phyloP scores from a whole-genome alignment of 2,797 vertebrate genomes.

The Channallabes apus region DNA sequence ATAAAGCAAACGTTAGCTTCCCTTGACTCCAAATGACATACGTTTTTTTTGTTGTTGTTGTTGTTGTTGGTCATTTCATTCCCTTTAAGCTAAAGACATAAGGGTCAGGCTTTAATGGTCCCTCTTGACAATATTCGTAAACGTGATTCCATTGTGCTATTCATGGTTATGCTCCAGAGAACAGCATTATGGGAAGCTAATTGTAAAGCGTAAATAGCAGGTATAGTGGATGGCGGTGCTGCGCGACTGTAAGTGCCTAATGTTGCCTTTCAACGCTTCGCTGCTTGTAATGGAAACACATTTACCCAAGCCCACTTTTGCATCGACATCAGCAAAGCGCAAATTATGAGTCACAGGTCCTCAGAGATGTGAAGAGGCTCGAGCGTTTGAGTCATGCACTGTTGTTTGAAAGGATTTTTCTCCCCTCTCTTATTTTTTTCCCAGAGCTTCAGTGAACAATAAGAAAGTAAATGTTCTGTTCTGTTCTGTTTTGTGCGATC shows the following conservation, averaged over 20 bases:
- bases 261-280: constrained; percentile 55
- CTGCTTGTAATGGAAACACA: constrained; percentile 53
- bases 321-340: constrained; percentile 44
- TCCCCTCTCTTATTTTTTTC: neutral
- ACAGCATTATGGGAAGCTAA: constrained; percentile 68
- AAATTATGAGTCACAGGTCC: constrained; percentile 43
- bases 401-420: constrained; percentile 17
- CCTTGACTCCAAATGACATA: neutral
- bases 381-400: constrained; percentile 32
- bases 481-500: neutral
- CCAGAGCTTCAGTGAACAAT: neutral
- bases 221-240: constrained; percentile 65
- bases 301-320: constrained; percentile 40
- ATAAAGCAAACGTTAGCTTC: neutral
- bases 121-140: constrained; percentile 58
- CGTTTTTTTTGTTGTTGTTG: neutral
- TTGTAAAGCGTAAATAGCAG: constrained; percentile 73
- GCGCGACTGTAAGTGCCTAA: constrained; percentile 61
- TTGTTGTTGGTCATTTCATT: neutral
- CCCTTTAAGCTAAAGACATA: neutral
- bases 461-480: neutral
- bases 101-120: neutral
- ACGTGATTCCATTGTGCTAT: constrained; percentile 68
- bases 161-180: constrained; percentile 66
- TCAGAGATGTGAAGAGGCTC: constrained; percentile 37